A percentile compares a stretch with the other conserved stretches of the same genome.
Evolutionary conservation across 2,797 vertebrate species (phyloP).

Genomic region (Xerus rutilus): DNA sequence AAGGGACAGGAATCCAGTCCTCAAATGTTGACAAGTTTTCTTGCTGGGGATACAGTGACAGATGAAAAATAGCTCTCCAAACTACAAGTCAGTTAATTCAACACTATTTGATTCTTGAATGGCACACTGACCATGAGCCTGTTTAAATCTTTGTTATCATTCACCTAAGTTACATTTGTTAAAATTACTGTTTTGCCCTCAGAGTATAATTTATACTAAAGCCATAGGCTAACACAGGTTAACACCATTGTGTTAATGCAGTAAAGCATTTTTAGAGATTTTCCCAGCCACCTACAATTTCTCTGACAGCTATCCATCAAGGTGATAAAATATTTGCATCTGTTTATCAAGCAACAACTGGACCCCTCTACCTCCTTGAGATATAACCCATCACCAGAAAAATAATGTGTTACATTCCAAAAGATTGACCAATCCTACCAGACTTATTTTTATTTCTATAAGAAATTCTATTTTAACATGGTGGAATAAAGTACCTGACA

Average conservation of each 20-base stretch:
- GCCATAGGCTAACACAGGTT: not conserved
- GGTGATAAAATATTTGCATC: not conserved
- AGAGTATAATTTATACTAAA: conserved; percentile 22
- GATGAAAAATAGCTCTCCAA: not conserved
- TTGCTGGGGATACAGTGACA: not conserved
- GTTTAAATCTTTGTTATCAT: not conserved
- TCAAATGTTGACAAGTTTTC: not conserved
- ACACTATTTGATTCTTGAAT: not conserved
- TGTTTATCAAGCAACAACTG: not conserved
- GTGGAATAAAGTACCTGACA: not conserved
- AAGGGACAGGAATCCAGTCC: not conserved
- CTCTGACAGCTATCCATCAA: not conserved
- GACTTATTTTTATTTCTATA: not conserved
- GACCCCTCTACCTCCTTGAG: not conserved
- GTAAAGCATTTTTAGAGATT: not conserved
- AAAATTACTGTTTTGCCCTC: not conserved
- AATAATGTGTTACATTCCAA: not conserved
- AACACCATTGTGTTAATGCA: not conserved
- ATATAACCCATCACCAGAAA: not conserved
- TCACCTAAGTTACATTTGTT: not conserved
- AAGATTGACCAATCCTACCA: not conserved
- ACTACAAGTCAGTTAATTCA: not conserved
- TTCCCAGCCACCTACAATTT: not conserved
- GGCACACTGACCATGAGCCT: not conserved
- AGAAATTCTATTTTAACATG: not conserved